These are phyloP conservation scores for Oryctes rhinoceros DNA, from an alignment of 1,140 invertebrate genomes.

Conservation along the genomic window DNA sequence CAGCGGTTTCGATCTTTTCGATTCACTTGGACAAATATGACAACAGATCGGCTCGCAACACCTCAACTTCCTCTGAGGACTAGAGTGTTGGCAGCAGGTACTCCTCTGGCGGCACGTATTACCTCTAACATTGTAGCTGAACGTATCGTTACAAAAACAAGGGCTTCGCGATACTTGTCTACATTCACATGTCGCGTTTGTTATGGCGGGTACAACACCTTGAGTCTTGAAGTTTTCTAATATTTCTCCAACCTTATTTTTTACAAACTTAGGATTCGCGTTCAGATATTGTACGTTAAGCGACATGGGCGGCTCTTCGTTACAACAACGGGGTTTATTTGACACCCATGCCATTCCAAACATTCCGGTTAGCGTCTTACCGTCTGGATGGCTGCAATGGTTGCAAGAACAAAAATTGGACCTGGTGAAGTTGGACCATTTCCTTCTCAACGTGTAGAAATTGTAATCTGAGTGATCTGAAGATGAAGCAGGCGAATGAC, in stretches of 20 bases:
- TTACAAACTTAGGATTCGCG: not conserved
- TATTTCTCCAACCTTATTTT: not conserved
- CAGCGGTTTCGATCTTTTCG: not conserved
- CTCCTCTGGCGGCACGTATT: not conserved
- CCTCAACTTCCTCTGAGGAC: not conserved
- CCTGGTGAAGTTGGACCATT: constrained; percentile 11
- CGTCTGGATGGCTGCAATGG: not conserved
- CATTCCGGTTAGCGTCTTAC: not conserved
- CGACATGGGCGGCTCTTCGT: not conserved
- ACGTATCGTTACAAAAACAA: not conserved
- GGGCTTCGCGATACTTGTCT: not conserved
- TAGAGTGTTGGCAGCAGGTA: not conserved
- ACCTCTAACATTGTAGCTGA: not conserved
- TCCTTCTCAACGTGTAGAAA: not conserved
- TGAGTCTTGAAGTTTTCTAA: constrained; percentile 14
- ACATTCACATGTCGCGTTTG: not conserved
- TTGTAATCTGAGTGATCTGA: not conserved
- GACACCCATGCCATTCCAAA: constrained; percentile 24
- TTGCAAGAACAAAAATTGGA: constrained; percentile 20
- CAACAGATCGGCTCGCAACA: constrained; percentile 23
- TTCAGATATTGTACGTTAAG: not conserved
- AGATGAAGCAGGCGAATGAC: not conserved
- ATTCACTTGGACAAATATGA: constrained; percentile 8
- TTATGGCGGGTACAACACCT: not conserved
- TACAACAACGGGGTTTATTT: not conserved